Conservation (phyloP, 2,888 invertebrate species). For the Orthonychiurus folsomi region DNA sequence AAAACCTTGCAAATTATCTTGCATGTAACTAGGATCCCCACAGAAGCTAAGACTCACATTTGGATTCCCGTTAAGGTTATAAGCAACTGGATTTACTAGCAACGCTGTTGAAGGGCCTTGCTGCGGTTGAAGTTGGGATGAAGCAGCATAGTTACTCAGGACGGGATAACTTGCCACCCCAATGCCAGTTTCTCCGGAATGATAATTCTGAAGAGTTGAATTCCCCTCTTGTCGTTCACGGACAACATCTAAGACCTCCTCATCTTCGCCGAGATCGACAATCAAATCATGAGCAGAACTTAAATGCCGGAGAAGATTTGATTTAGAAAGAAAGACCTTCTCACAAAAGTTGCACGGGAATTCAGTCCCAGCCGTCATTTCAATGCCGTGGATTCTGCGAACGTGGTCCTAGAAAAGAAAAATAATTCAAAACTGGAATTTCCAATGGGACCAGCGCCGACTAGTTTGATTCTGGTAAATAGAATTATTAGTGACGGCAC, state of each 20-base stretch:
- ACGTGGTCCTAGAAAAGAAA: constrained; percentile 27
- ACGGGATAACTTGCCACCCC: too few relatives aligned
- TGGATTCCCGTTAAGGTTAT: not conserved
- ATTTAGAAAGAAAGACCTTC: constrained; percentile 26
- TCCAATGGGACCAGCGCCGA: too few relatives aligned
- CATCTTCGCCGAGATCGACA: constrained; percentile 5
- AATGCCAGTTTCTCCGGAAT: not conserved
- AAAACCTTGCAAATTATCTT: not conserved
- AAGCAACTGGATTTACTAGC: not conserved
- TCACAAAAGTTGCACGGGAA: constrained; percentile 36
- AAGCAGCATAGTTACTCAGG: too few relatives aligned
- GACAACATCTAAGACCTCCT: not conserved
- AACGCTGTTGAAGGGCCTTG: not conserved
- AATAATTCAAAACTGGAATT: too few relatives aligned
- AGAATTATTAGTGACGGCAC: too few relatives aligned
- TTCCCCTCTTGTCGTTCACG: not conserved
- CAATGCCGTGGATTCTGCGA: constrained; percentile 25
- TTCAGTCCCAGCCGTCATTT: not conserved
- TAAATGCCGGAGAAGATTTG: constrained; percentile 29
- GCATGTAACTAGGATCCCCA: not conserved
- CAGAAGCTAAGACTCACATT: not conserved
- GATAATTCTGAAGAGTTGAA: too few relatives aligned
- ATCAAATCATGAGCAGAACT: constrained; percentile 29
- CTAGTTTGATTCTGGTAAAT: too few relatives aligned
- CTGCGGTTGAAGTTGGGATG: not conserved